phyloP scores from a whole-genome alignment of 2,113 vertebrate genomes.

The Thunnus maccoyii region DNA sequence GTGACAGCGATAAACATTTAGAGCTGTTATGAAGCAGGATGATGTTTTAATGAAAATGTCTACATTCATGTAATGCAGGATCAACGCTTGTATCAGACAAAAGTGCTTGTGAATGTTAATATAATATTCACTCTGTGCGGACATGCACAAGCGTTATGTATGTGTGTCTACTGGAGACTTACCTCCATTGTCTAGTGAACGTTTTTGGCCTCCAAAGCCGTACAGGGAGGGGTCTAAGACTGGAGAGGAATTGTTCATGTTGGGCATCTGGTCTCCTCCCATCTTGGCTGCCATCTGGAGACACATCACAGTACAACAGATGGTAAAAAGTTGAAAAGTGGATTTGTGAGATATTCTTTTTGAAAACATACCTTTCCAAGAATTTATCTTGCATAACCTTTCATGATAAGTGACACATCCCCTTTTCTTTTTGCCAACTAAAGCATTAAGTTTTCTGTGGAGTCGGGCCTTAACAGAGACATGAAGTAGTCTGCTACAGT shows the following conservation, averaged over 20 bases:
- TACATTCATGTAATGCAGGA: not conserved
- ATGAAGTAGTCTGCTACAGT: not conserved
- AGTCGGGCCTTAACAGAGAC: slow-evolving; percentile 11
- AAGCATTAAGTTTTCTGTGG: slow-evolving; percentile 4
- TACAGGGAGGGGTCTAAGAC: slow-evolving; percentile 94
- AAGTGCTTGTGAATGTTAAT: not conserved
- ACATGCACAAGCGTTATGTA: not conserved
- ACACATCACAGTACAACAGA: slow-evolving; percentile 40
- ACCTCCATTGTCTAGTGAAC: slow-evolving; percentile 96
- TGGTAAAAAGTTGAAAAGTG: slow-evolving; percentile 8
- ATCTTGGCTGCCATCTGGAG: slow-evolving; percentile 97
- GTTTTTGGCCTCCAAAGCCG: slow-evolving; percentile 93
- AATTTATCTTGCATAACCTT: not conserved
- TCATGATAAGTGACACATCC: not conserved
- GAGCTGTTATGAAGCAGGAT: not conserved
- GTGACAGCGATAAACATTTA: too few relatives aligned
- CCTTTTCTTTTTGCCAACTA: slow-evolving; percentile 7
- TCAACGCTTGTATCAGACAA: slow-evolving; percentile 4
- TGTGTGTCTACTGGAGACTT: slow-evolving; percentile 58
- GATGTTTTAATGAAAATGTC: not conserved
- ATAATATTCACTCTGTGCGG: not conserved
- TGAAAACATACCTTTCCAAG: not conserved
- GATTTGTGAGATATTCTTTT: not conserved
- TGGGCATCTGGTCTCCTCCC: slow-evolving; percentile 92
- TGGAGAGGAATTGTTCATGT: slow-evolving; percentile 94